Base-by-base conservation (phyloP, 2,888 invertebrate genomes). In the Caenorhabditis plicata region DNA sequence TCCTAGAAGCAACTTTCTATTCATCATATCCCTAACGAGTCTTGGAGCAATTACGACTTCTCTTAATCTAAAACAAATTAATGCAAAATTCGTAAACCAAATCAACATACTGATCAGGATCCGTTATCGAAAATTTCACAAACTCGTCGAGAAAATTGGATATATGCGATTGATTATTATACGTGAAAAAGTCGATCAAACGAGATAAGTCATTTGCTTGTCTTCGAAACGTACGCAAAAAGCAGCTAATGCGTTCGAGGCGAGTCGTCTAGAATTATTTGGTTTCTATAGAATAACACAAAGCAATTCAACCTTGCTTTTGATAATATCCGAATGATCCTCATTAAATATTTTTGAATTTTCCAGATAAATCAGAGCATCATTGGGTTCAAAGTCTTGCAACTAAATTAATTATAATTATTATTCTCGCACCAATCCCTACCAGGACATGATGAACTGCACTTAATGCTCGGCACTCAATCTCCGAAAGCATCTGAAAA, bases 371-470 rank as follows among this genome's bases (percentile, higher is more conserved):
- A 32, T 36, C 23, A 58, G 19, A 2, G 58, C 58, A 20, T 58
- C 58, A 8, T 33, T 31, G 7, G 58, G 58, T 42, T 58, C 58
- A 20, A 58, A 58, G 11, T 53, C 58, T 19, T 58, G 52, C 7
- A 58, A 36, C 36, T 40, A 15, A 3, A 40, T 25, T 25, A 5
- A 25, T 3, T 20, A 25, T 25, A 22, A 36, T 25, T 40, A 5
- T 38, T 38, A 22, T 9, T 19, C 22, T 19, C 4, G 5, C 5
- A 5, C 7, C 5, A 20, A 9, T 17, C 15, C 7, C 15, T 20
- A 38, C 19, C 39, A 58, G 44, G 48, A 52, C 52, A 1, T 32
- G 15, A 26, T 58, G 47, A 1, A 44, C 57, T 1, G 48, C 47
- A 15, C 25, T 48, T 5, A 58, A 17, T 2, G 58, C 58, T 25